phyloP scores from a whole-genome alignment of 2,888 invertebrate genomes.

The Phasia obesa region DNA sequence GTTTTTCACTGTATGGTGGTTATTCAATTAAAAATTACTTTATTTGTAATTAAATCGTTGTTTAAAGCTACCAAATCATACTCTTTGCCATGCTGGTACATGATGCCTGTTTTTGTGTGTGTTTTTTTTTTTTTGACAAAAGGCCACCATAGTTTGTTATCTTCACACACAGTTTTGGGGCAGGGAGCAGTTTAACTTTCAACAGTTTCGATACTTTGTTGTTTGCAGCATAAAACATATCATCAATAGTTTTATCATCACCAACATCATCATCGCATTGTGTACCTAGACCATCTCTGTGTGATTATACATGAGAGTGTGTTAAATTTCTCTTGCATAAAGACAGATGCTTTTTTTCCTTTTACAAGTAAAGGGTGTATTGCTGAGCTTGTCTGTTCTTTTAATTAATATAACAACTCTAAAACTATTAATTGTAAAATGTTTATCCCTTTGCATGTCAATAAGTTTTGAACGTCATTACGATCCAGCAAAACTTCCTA shows the following conservation, averaged over 20 bases:
- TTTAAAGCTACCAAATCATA: constrained; percentile 68
- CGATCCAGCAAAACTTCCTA: too few species aligned
- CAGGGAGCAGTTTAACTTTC: not conserved
- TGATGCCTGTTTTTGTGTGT: not conserved
- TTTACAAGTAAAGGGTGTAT: too few species aligned
- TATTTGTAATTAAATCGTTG: constrained; percentile 80
- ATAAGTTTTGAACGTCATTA: too few species aligned
- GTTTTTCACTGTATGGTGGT: constrained; percentile 73
- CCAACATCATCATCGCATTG: constrained; percentile 15
- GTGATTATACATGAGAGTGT: too few species aligned
- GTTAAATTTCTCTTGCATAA: not conserved
- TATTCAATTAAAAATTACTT: constrained; percentile 81
- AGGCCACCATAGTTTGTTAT: not conserved
- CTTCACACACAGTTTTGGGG: not conserved
- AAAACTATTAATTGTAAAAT: too few species aligned
- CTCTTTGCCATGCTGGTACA: constrained; percentile 17
- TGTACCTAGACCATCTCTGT: too few species aligned
- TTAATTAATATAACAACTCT: too few species aligned
- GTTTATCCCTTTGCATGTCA: too few species aligned
- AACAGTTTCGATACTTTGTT: constrained; percentile 3
- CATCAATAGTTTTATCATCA: constrained; percentile 64
- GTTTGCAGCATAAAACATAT: constrained; percentile 42
- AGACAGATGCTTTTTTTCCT: constrained; percentile 22
- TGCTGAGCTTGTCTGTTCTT: too few species aligned
- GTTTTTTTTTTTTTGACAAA: not conserved